Evolutionary conservation across 2,797 vertebrate genomes (phyloP), one percentile per base, ranked within the genome.

Genomic region (Sebastes steindachneri): DNA sequence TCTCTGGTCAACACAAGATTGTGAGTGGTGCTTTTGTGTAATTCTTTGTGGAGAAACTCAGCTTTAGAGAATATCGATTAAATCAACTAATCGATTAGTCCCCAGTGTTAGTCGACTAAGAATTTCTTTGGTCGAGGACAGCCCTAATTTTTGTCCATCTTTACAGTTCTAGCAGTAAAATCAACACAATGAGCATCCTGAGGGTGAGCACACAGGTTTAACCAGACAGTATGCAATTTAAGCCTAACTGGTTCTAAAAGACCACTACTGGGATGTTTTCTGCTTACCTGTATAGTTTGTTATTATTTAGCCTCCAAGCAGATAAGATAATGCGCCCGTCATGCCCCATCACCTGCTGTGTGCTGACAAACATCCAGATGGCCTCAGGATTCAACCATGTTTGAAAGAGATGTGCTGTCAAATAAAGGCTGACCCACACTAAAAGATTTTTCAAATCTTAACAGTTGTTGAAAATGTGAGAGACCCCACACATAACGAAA

Each of bases 351-450:
- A 55, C 33, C 68, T 73, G 28, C 69, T 82, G 66, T 84, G 75
- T 87, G 84, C 76, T 87, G 77, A 92, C 71, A 89, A 86, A 90
- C 77, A 83, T 9, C 48, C 70, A 51, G 23, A 74, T 41, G 33
- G 73, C 79, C 80, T 83, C 28, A 17, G 78, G 77, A 75, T 69
- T 70, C 73, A 76, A 59, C 25, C 0, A 48, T 63, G 59, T 73
- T 87, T 72, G n/a, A 70, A 75, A 65, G 53, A 75, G 17, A 59
- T 51, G 19, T 6, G 7, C 45, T 64, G 45, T 80, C 68, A 65
- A 28, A 5, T 2, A n/a, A 69, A 19, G 51, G 60, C 45, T 48
- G 45, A 19, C 45, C 17, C 45, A 48, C 17, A 17, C 45, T 48
- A 19, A 48, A 48, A 48, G 45, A 48, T 3, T 48, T 48, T 48